phyloP scores from a whole-genome alignment of 2,113 vertebrate genomes.

The Amblyopsis rosae region DNA sequence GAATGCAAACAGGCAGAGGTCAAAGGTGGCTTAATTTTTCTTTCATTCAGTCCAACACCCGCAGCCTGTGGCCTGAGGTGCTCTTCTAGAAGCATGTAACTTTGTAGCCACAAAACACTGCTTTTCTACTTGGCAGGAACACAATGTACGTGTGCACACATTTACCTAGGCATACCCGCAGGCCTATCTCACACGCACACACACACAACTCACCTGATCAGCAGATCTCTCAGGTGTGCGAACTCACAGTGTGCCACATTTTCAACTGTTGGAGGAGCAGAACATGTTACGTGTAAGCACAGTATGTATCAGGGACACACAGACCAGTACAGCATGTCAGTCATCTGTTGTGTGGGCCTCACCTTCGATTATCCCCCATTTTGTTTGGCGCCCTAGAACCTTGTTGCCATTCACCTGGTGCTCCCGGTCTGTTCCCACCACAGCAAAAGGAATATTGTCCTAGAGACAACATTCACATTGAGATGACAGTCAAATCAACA shows the following conservation, averaged over 20 bases:
- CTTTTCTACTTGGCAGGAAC: no score
- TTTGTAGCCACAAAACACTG: no score
- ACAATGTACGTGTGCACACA: background rate
- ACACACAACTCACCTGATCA: conserved; percentile 85
- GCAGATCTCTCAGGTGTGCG: conserved; percentile 87
- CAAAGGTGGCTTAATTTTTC: no score
- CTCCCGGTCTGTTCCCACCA: conserved; percentile 92
- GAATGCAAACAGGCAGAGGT: no score
- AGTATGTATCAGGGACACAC: no score
- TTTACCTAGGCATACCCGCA: background rate
- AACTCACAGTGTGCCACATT: conserved; percentile 91
- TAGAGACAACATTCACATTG: conserved; percentile 42
- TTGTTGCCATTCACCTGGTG: conserved; percentile 91
- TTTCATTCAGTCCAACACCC: no score
- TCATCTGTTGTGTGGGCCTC: conserved; percentile 11
- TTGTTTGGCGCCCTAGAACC: conserved; percentile 93
- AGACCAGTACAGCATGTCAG: no score
- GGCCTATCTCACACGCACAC: background rate
- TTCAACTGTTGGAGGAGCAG: conserved; percentile 82
- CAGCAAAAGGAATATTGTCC: conserved; percentile 93
- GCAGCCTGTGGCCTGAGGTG: no score
- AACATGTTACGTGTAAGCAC: background rate
- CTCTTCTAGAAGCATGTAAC: no score
- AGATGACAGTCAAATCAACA: no score
- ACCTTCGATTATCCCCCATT: conserved; percentile 98